phyloP scores from a whole-genome alignment of 2,113 vertebrate genomes.

The Oreamnos americanus region DNA sequence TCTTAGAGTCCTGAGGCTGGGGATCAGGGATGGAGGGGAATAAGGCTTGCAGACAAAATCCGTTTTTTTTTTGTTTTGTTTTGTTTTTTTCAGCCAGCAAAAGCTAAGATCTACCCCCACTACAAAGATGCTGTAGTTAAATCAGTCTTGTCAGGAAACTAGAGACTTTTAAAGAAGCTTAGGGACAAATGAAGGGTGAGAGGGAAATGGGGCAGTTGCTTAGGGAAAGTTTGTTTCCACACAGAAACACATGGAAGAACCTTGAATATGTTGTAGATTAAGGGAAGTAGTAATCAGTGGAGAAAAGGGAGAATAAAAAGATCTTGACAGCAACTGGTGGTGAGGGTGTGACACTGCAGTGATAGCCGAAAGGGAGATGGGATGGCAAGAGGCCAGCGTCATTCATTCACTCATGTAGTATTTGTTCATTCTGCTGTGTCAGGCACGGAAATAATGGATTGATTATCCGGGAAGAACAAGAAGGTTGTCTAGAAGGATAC shows the following conservation, averaged over 20 bases:
- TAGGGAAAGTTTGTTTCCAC: neutral
- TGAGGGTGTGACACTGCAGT: neutral
- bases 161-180: neutral
- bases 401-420: neutral
- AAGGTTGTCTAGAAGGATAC: neutral
- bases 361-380: neutral
- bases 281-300: neutral
- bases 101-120: neutral
- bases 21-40: neutral
- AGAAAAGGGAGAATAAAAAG: neutral
- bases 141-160: neutral
- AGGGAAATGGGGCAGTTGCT: neutral
- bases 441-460: neutral
- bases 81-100: neutral
- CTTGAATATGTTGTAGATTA: neutral
- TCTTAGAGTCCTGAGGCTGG: neutral
- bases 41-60: neutral
- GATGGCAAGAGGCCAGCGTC: neutral
- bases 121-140: neutral
- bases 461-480: neutral
- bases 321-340: neutral
- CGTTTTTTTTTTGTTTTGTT: fast-evolving
- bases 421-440: neutral
- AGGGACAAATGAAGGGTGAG: neutral
- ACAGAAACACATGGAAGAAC: neutral